Evolutionary conservation across 2,113 vertebrate genomes (phyloP).

Genomic region (Macroglossus sobrinus): DNA sequence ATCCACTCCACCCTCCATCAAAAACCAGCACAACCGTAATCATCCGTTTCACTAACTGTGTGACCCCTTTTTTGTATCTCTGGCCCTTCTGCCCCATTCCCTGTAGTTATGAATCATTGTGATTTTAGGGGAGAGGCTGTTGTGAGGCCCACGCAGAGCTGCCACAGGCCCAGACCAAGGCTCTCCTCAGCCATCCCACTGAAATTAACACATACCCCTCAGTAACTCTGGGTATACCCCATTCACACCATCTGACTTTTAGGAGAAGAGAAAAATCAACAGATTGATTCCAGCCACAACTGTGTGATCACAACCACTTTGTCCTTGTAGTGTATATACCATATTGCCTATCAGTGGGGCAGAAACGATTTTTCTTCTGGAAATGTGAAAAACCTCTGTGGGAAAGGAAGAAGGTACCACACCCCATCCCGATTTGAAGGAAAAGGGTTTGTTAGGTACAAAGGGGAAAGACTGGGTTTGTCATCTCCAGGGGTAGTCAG

Average conservation of each 20-base stretch:
- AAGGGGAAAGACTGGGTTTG: neutral
- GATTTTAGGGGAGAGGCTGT: neutral
- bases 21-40: neutral
- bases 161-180: neutral
- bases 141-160: neutral
- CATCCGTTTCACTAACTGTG: neutral
- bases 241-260: neutral
- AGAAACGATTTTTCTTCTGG: neutral
- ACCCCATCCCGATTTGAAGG: neutral
- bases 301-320: slow-evolving; percentile 29
- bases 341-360: neutral
- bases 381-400: neutral
- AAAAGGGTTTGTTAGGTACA: neutral
- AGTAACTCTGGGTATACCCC: neutral
- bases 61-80: neutral
- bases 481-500: neutral
- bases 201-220: neutral
- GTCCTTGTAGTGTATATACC: slow-evolving; percentile 35
- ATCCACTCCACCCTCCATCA: neutral
- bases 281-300: slow-evolving; percentile 11
- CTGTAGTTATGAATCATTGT: neutral
- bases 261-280: neutral
- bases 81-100: neutral
- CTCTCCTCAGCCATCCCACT: neutral
- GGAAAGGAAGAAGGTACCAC: neutral